phyloP scores from a whole-genome alignment of 2,113 vertebrate genomes.

The Myiopsitta monachus region DNA sequence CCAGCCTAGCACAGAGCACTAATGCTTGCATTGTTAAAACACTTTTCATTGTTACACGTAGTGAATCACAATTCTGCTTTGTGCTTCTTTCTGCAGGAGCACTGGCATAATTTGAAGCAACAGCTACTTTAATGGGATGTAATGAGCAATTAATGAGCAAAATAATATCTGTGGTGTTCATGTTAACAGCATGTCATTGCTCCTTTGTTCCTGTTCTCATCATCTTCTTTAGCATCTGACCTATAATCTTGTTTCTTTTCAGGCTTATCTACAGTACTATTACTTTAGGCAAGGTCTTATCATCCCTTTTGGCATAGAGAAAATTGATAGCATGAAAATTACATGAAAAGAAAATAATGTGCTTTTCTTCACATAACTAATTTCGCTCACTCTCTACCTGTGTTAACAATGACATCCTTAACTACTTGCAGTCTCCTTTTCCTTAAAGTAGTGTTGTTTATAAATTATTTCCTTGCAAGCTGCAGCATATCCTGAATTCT shows the following conservation, averaged over 20 bases:
- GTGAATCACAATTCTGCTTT: conserved; percentile 49
- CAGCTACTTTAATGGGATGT: conserved; percentile 27
- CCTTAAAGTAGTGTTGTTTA: background rate
- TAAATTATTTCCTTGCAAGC: background rate
- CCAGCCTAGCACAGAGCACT: background rate
- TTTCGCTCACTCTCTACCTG: background rate
- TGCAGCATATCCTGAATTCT: background rate
- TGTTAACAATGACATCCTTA: background rate
- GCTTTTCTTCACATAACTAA: background rate
- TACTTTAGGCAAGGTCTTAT: conserved; percentile 18
- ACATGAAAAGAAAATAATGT: background rate
- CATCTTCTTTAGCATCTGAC: conserved; percentile 30
- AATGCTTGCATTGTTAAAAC: background rate
- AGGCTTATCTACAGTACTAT: background rate
- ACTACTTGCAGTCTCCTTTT: background rate
- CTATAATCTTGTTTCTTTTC: conserved; percentile 38
- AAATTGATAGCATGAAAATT: background rate
- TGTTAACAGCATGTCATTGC: conserved; percentile 35
- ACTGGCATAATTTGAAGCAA: conserved; percentile 22
- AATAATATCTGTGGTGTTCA: conserved; percentile 56
- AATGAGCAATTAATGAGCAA: conserved; percentile 62
- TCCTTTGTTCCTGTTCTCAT: conserved; percentile 48
- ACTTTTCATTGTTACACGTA: background rate
- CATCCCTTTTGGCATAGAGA: background rate
- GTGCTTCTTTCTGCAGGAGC: conserved; percentile 12